These are phyloP conservation scores for Andrena dorsata DNA, from an alignment of 2,888 invertebrate genomes.

Conservation along the genomic window DNA sequence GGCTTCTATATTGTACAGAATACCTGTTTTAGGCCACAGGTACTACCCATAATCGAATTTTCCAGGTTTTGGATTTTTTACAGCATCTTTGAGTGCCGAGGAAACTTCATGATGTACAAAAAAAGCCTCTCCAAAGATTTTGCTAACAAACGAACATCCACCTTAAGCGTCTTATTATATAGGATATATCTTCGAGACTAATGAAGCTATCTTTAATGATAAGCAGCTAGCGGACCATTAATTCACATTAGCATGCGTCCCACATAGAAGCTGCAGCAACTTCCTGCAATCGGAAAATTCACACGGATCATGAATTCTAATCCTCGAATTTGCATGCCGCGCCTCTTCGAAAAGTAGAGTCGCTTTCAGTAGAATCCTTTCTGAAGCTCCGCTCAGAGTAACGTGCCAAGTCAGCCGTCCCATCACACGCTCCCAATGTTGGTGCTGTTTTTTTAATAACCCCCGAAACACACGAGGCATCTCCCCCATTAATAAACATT, in stretches of 20 bases:
- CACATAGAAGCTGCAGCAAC: neutral
- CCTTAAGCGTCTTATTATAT: no score
- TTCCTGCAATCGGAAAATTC: no score
- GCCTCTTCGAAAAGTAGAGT: neutral
- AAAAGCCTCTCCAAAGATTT: no score
- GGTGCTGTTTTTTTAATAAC: slow-evolving; percentile 45
- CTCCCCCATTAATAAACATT: slow-evolving; percentile 46
- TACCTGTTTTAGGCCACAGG: no score
- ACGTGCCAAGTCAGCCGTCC: slow-evolving; percentile 17
- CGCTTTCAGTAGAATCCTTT: slow-evolving; percentile 4
- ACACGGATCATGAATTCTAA: neutral
- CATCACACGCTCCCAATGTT: neutral
- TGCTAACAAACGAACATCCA: no score
- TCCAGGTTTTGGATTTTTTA: no score
- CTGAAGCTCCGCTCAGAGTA: neutral
- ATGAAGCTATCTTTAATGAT: neutral
- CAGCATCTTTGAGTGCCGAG: no score
- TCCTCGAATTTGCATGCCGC: slow-evolving; percentile 16
- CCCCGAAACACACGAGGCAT: slow-evolving; percentile 6
- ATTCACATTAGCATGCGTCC: neutral
- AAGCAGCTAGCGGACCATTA: neutral
- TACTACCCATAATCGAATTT: no score
- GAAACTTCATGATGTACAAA: no score
- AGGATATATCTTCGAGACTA: neutral
- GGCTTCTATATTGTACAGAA: no score